Evolutionary conservation across 2,888 invertebrate genomes (phyloP), one percentile per base, ranked within the genome.

Genomic region (Platycheirus rosarum): DNA sequence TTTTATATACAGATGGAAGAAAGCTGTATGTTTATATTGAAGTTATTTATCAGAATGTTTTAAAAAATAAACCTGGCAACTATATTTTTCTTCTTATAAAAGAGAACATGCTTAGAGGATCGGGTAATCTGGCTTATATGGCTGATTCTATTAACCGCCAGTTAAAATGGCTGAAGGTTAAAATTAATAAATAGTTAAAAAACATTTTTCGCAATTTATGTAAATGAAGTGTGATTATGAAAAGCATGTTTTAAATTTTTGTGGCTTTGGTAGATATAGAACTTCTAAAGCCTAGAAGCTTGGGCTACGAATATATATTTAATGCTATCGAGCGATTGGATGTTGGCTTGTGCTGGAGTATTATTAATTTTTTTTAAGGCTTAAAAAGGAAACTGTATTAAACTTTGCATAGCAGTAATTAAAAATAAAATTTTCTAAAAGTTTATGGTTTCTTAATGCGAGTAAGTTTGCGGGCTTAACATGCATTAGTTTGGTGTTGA

Each of bases 81-180:
- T 53, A n/a, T 23, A 18, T 46, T 35, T 23, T 35, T 29, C 13
- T 48, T 60, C 14, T 55, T 35, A 14, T 44, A 23, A 40, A 62
- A 88, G 86, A 88, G 86, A 88, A 88, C 89, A 89, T 89, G 89
- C 89, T 89, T 89, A 88, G 89, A n/a, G 89, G 82, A 89, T 77
- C 89, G 88, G 89, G 88, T 88, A n/a, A n/a, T 87, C 8, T 86
- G 86, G 84, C 68, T 84, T 84, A 49, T 74, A 62, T 66, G 55
- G 68, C 70, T 46, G 40, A 51, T 32, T 18, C n/a, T 69, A 48
- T 63, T 37, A 32, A 13, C 57, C 32, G 18, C 74, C 63, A 69
- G 53, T 35, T 46, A 53, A 20, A 53, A 18, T 35, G 35, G 35
- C 53, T 53, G 20, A n/a, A 18, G 35, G 35, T n/a, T 6, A 53